Base-by-base conservation (phyloP, 2,888 invertebrate species). In the Synanthedon vespiformis region DNA sequence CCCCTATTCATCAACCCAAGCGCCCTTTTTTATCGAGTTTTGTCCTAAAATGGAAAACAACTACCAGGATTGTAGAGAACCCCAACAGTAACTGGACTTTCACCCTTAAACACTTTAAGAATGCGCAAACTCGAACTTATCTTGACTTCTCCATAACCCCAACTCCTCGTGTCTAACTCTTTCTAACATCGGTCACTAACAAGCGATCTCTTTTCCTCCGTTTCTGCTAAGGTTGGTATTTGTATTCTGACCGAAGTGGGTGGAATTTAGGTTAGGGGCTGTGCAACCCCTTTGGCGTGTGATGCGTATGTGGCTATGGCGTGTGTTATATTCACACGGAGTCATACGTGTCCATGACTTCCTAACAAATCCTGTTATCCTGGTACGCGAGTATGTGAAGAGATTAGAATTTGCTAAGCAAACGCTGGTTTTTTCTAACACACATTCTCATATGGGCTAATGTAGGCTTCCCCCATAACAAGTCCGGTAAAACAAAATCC, bases 11-110 rank as follows among this genome's bases (percentile, higher is more conserved):
- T 52, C 51, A 50, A 47, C 69, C 66, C 58, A 61, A 66, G 58
- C 69, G 85, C 86, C 87, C 85, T 86, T 87, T 86, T 87, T 87
- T 86, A 82, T 80, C 72, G 72, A 84, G 83, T 87, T 87, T 87
- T 86, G 87, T 86, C 87, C 87, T 86, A 87, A 87, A 87, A 86
- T 87, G 87, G 85, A 86, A 87, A 87, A 85, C 87, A 84, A 77
- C 66, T 83, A 87, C 85, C 79, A 85, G 86, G 87, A 60, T 61
- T 57, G 49, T 80, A 86, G 79, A 74, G 57, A 54, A 58, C 53
- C 51, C 55, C 52, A 74, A 74, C 60, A 77, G 79, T 77, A 60
- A 61, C 61, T 63, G 62, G 65, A 71, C 70, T 69, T 70, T 77
- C 75, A 85, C 86, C 86, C 86, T 80, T 80, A 76, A 66, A 69